Evolutionary conservation across 35 echinoderm and acorn worm species (phyloP).

Genomic region (Eucidaris tribuloides): DNA sequence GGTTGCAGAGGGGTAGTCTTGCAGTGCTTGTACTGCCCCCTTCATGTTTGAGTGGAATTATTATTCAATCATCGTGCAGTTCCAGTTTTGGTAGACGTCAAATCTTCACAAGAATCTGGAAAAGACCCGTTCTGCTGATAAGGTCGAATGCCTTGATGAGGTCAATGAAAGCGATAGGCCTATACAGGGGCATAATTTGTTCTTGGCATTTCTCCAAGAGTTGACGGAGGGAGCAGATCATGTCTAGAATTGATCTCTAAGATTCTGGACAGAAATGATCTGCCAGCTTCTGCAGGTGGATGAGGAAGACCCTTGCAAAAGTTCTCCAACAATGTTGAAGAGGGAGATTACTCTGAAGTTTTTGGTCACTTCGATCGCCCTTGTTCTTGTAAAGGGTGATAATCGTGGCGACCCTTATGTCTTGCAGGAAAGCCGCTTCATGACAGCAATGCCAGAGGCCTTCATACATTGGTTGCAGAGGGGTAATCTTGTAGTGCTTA

Average conservation of each 20-base stretch:
- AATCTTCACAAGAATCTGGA: slow-evolving; percentile 36
- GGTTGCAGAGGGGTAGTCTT: too few relatives aligned
- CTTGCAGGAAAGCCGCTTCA: too few relatives aligned
- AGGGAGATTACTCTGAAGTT: too few relatives aligned
- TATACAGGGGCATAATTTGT: not conserved
- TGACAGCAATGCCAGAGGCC: too few relatives aligned
- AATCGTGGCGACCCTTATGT: too few relatives aligned
- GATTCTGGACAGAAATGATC: slow-evolving; percentile 59
- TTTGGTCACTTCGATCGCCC: too few relatives aligned
- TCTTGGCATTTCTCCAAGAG: slow-evolving; percentile 51
- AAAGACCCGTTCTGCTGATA: slow-evolving; percentile 35
- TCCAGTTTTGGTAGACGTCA: slow-evolving; percentile 35
- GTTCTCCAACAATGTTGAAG: too few relatives aligned
- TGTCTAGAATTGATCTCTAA: slow-evolving; percentile 43
- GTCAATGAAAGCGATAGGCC: slow-evolving; percentile 26
- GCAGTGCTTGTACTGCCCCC: slow-evolving; percentile 10
- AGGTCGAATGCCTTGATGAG: slow-evolving; percentile 50
- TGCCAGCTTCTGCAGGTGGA: slow-evolving; percentile 37
- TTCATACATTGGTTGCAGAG: too few relatives aligned
- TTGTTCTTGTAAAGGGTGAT: too few relatives aligned
- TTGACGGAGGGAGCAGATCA: slow-evolving; percentile 48
- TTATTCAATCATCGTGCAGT: not conserved
- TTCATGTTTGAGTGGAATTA: slow-evolving; percentile 56
- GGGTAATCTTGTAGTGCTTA: too few relatives aligned
- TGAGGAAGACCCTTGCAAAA: too few relatives aligned